Evolutionary conservation across 2,113 vertebrate species (phyloP), one percentile per base, ranked within the genome.

Genomic region (Microtus pennsylvanicus): DNA sequence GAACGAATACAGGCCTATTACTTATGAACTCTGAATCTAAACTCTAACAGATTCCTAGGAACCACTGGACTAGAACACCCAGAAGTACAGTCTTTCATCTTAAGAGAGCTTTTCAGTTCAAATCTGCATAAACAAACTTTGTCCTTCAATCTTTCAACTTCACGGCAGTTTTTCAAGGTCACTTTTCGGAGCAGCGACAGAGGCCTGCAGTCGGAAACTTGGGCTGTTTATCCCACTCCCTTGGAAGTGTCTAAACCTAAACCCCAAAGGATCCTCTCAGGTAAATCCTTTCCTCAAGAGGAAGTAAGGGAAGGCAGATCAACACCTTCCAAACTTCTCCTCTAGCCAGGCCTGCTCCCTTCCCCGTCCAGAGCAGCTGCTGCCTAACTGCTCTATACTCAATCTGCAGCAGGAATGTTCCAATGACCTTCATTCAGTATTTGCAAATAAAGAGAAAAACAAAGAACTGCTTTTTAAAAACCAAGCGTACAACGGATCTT

Each of bases 101-200:
- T 16, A 78, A 63, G 33, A 96, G 52, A 91, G 89, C 85, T 95
- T 90, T 92, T 65, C 88, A 82, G 92, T 94, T 35, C 92, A 91
- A 97, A 97, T 97, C 82, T 98, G 96, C 94, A 94, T 94, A 89
- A 98, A 98, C 98, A 99, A 99, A 99, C 99, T 99, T 99, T 99
- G 99, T 98, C 99, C 99, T 99, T 99, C 99, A 98, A 98, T 98
- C 98, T 93, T 96, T 38, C 96, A 98, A 99, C 98, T 99, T 97
- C 97, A 98, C 98, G 96, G 98, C 98, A 98, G 98, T 98, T 98
- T 99, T 98, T 99, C 99, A 99, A 99, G 99, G 99, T 99, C 99
- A 99, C 99, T 98, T 95, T 98, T 97, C 98, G 92, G 0, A 97
- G 86, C 97, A 97, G 98, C 89, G 93, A 98, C 94, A 96, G 97